Percentiles rank a stretch among this genome's conserved stretches.
phyloP scores from a whole-genome alignment of 2,797 vertebrate species.

The Aeoliscus strigatus region DNA sequence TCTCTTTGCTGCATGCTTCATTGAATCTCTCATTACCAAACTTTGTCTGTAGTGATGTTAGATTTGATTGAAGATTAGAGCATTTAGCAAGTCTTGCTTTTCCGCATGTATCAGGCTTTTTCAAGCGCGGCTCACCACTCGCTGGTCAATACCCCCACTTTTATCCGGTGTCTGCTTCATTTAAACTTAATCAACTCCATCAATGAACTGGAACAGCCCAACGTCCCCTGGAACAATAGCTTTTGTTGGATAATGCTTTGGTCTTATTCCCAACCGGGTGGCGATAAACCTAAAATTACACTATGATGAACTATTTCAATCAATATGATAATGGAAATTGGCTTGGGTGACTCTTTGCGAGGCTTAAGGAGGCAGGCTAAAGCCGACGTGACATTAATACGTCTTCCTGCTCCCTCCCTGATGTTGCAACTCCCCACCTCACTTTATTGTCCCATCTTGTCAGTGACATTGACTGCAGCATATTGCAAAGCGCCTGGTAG shows the following conservation, averaged over 20 bases:
- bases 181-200: slow-evolving; percentile 99
- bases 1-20: slow-evolving; percentile 98
- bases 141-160: slow-evolving; percentile 99
- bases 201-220: slow-evolving; percentile 99
- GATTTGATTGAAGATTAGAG: slow-evolving; percentile 99
- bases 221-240: slow-evolving; percentile 92
- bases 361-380: slow-evolving; percentile 76
- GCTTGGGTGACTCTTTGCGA: slow-evolving; percentile 78
- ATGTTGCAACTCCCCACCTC: slow-evolving; percentile 61
- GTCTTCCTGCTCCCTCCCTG: slow-evolving; percentile 64
- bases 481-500: slow-evolving; percentile 75
- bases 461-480: slow-evolving; percentile 82
- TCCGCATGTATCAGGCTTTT: slow-evolving; percentile 93
- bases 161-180: slow-evolving; percentile 99
- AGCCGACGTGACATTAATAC: slow-evolving; percentile 77
- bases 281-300: slow-evolving; percentile 92
- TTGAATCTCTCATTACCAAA: slow-evolving; percentile 99
- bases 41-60: slow-evolving; percentile 99
- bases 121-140: slow-evolving; percentile 82
- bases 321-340: slow-evolving; percentile 99
- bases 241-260: slow-evolving; percentile 96
- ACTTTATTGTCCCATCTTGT: slow-evolving; percentile 72
- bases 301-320: slow-evolving; percentile 97
- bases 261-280: slow-evolving; percentile 83
- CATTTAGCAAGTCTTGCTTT: slow-evolving; percentile 99